phyloP scores from a whole-genome alignment of 2,113 vertebrate species.

The Desmodus rotundus region DNA sequence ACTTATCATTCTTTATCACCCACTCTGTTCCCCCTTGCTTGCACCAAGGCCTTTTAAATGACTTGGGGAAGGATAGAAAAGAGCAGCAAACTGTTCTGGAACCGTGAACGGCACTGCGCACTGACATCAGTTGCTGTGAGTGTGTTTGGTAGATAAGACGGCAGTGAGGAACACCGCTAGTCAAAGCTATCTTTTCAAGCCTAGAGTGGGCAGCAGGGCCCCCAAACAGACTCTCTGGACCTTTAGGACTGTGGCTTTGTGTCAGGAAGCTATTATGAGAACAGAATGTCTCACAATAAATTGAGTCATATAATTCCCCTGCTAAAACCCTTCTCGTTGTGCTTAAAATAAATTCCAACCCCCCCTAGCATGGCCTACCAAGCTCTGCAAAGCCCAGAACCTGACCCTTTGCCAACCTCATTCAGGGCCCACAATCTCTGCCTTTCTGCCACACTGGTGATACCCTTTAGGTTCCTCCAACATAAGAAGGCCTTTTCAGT shows the following conservation, averaged over 20 bases:
- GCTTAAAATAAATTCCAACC: not conserved
- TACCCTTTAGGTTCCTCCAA: not conserved
- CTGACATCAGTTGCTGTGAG: not conserved
- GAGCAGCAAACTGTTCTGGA: not conserved
- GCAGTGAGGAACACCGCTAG: not conserved
- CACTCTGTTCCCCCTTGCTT: not conserved
- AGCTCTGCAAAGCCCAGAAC: not conserved
- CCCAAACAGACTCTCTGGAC: not conserved
- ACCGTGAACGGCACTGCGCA: not conserved
- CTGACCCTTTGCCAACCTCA: not conserved
- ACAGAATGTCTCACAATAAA: not conserved
- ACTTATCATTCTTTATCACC: constrained; percentile 40
- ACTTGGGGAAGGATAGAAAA: not conserved
- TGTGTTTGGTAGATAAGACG: not conserved
- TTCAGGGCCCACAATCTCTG: fast-evolving
- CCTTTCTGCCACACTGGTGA: too few relatives aligned
- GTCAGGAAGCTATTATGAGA: not conserved
- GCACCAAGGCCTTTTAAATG: not conserved
- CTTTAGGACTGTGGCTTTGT: not conserved
- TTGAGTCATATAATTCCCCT: not conserved
- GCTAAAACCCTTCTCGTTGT: not conserved
- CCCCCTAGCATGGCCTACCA: not conserved
- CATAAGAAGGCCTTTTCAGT: not conserved
- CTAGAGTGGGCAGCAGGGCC: not conserved
- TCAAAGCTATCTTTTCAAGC: not conserved